Percentiles rank a stretch among this genome's conserved stretches.
Evolutionary conservation across 1,140 invertebrate species (phyloP).

Genomic region (Maconellicoccus hirsutus): DNA sequence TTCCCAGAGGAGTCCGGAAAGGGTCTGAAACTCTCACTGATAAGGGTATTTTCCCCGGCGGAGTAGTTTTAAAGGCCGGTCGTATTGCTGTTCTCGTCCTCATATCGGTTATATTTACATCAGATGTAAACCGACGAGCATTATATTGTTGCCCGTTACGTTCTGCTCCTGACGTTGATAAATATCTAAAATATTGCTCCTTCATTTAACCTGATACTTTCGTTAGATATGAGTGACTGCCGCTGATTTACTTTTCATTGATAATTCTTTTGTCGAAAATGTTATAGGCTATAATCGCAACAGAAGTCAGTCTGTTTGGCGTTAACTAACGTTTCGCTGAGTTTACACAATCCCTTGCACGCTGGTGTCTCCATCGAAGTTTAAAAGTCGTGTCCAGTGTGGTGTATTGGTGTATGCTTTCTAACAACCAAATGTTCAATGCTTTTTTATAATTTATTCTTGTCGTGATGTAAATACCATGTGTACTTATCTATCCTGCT

Average conservation of each 20-base stretch:
- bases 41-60: conserved; percentile 21
- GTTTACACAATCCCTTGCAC: not conserved
- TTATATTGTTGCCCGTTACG: conserved; percentile 20
- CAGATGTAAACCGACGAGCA: conserved; percentile 6
- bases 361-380: not conserved
- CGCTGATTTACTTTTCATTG: conserved; percentile 20
- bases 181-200: conserved; percentile 22
- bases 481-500: too few relatives aligned
- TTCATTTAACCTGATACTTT: conserved; percentile 22
- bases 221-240: conserved; percentile 17
- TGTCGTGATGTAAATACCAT: too few relatives aligned
- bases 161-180: conserved; percentile 21
- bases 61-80: conserved; percentile 16
- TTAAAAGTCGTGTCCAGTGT: too few relatives aligned
- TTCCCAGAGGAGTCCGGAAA: conserved; percentile 16
- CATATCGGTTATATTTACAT: conserved; percentile 19
- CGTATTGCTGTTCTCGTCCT: conserved; percentile 16
- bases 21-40: conserved; percentile 16
- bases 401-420: too few relatives aligned
- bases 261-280: conserved; percentile 1
- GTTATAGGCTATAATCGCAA: not conserved
- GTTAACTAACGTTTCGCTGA: not conserved
- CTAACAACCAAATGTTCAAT: too few relatives aligned
- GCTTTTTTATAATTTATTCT: too few relatives aligned
- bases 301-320: not conserved